phyloP scores from a whole-genome alignment of 2,113 vertebrate species.

The Pavo muticus region DNA sequence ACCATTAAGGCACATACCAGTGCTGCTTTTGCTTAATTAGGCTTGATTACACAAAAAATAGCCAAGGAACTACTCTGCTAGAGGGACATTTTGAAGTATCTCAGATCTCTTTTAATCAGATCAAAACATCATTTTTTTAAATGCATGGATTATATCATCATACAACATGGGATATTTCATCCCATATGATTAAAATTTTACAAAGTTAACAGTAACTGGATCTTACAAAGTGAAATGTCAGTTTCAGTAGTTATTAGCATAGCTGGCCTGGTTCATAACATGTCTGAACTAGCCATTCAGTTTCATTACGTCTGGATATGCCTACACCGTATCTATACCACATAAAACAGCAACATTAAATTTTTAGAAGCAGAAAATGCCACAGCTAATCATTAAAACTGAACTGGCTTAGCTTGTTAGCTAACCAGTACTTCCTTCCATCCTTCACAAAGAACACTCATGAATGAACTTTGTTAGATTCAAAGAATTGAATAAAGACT shows the following conservation, averaged over 20 bases:
- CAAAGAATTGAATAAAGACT: conserved; percentile 31
- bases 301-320: neutral
- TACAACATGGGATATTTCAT: neutral
- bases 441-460: neutral
- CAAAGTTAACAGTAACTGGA: conserved; percentile 24
- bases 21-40: neutral
- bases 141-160: neutral
- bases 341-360: neutral
- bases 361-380: neutral
- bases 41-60: neutral
- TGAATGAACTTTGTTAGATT: conserved; percentile 21
- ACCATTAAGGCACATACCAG: neutral
- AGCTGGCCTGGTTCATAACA: neutral
- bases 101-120: neutral
- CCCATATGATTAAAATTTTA: conserved; percentile 24
- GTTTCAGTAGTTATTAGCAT: neutral
- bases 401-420: neutral
- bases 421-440: neutral
- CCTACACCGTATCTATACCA: neutral
- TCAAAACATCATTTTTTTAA: neutral
- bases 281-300: neutral
- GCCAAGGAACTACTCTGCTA: neutral
- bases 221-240: conserved; percentile 20
- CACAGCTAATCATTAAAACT: neutral
- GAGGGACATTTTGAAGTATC: neutral